Evolutionary conservation across 2,888 invertebrate genomes (phyloP).

Genomic region (Gortyna flavago): DNA sequence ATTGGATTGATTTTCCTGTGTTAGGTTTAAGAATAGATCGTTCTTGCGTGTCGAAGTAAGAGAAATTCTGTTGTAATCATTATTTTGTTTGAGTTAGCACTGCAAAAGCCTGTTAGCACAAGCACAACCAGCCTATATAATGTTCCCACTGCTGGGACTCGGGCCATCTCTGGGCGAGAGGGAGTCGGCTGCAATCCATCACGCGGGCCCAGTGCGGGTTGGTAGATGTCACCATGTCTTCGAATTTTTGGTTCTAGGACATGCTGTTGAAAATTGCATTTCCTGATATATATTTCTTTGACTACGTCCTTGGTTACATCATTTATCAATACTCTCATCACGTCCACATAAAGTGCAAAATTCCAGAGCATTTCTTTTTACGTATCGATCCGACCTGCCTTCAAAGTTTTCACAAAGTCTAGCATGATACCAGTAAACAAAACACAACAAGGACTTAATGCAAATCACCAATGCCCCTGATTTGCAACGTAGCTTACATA

Average conservation of each 20-base stretch:
- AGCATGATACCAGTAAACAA: slow-evolving; percentile 56
- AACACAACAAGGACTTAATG: slow-evolving; percentile 71
- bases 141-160: no score
- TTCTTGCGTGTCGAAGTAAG: neutral
- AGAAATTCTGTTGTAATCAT: slow-evolving; percentile 5
- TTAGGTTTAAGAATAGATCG: slow-evolving; percentile 13
- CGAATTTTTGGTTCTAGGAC: no score
- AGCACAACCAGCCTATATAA: no score
- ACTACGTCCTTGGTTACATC: neutral
- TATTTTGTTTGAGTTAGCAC: neutral
- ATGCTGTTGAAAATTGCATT: neutral
- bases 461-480: slow-evolving; percentile 76
- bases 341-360: neutral
- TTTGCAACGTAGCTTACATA: slow-evolving; percentile 82
- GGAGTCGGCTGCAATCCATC: neutral
- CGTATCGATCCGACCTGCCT: slow-evolving; percentile 11
- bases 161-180: neutral
- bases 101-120: no score
- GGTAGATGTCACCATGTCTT: no score
- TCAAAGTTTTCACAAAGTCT: slow-evolving; percentile 53
- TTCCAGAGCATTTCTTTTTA: neutral
- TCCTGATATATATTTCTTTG: neutral
- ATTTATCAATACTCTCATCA: neutral
- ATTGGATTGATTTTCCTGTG: slow-evolving; percentile 42
- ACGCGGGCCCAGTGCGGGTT: no score